phyloP scores from a whole-genome alignment of 2,113 vertebrate genomes.

The Takifugu bimaculatus region DNA sequence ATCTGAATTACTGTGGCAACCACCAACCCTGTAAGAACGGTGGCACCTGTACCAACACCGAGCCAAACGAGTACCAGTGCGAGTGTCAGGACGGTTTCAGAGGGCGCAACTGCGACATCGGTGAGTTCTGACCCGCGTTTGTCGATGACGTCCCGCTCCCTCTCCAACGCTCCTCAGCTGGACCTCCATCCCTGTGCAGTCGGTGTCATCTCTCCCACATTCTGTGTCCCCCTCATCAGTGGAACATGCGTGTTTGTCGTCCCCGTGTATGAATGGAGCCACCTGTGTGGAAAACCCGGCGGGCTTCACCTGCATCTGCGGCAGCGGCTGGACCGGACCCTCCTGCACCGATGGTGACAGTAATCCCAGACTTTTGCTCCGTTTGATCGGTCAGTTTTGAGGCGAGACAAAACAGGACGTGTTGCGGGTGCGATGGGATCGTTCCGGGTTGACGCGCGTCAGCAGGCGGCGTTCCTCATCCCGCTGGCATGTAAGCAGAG shows the following conservation, averaged over 20 bases:
- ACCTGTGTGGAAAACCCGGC: constrained; percentile 71
- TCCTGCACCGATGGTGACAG: constrained; percentile 70
- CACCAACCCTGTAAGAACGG: constrained; percentile 78
- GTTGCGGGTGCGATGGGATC: constrained; percentile 2
- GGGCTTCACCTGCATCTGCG: constrained; percentile 74
- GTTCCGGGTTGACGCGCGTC: constrained; percentile 38
- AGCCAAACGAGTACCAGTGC: constrained; percentile 80
- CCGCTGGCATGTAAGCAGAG: constrained; percentile 25
- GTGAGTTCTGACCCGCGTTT: constrained; percentile 52
- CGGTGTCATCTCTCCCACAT: not conserved
- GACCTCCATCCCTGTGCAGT: not conserved
- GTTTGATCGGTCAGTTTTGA: not conserved
- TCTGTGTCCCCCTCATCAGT: constrained; percentile 51
- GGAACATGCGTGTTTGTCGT: constrained; percentile 77
- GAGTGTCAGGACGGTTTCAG: constrained; percentile 77
- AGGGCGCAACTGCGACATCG: constrained; percentile 77
- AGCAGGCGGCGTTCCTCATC: constrained; percentile 50
- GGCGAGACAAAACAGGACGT: not conserved
- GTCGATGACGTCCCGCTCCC: no score
- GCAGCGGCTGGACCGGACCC: constrained; percentile 73
- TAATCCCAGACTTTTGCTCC: constrained; percentile 17
- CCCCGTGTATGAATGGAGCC: constrained; percentile 72
- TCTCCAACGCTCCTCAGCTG: not conserved
- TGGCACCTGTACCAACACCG: constrained; percentile 80
- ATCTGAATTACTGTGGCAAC: constrained; percentile 81